phyloP scores from a whole-genome alignment of 2,888 invertebrate genomes.

The Ditylenchus weischeri region DNA sequence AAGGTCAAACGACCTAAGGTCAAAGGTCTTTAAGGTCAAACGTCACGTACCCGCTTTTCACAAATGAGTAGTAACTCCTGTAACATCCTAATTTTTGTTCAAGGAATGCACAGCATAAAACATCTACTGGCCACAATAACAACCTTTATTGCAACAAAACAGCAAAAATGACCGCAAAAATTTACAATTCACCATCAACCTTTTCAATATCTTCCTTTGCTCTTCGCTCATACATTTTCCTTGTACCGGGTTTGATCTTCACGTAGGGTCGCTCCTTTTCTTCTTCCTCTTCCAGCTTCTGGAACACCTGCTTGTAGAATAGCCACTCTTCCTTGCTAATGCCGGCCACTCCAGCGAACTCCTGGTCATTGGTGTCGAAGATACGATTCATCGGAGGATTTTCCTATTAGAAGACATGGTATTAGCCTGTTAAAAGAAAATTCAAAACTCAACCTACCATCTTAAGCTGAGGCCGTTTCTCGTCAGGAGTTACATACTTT shows the following conservation, averaged over 20 bases:
- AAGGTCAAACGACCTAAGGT: too few relatives aligned
- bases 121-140: too few relatives aligned
- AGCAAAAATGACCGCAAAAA: neutral
- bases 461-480: constrained; percentile 44
- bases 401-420: constrained; percentile 34
- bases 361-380: constrained; percentile 32
- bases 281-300: constrained; percentile 35
- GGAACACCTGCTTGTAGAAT: constrained; percentile 34
- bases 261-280: constrained; percentile 51
- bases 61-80: too few relatives aligned
- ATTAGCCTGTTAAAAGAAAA: neutral
- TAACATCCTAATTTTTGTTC: too few relatives aligned
- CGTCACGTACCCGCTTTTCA: too few relatives aligned
- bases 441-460: constrained; percentile 27
- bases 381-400: constrained; percentile 34
- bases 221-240: constrained; percentile 44
- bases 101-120: too few relatives aligned
- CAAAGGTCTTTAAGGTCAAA: too few relatives aligned
- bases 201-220: constrained; percentile 28
- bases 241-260: constrained; percentile 44
- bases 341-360: constrained; percentile 36
- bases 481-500: constrained; percentile 49
- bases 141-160: neutral
- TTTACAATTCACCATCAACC: neutral
- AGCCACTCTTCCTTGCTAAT: constrained; percentile 39